Evolutionary conservation across 2,888 invertebrate genomes (phyloP), one percentile per base, ranked within the genome.

Genomic region (Cheilosia scutellata): DNA sequence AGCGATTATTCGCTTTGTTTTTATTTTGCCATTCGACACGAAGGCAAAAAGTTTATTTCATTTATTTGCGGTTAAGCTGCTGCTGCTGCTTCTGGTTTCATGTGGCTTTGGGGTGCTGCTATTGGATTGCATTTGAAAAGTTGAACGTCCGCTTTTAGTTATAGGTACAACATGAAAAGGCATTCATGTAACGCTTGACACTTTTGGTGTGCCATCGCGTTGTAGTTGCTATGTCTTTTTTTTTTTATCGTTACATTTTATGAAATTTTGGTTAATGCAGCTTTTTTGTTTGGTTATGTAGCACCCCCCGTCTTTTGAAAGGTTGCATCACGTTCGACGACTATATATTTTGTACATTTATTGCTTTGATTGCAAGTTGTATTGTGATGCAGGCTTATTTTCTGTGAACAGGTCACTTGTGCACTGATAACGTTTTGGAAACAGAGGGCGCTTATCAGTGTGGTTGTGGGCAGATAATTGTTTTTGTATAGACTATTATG

Each of bases 91-190:
- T 33, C n/a, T 74, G 31, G 49, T 55, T 68, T 16, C 31, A n/a
- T 68, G 25, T 49, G 37, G 20, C 44, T 70, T 16, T 0, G 42
- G 13, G 62, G 37, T 29, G 53, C n/a, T 65, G 29, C 44, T 53
- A 44, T 72, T 57, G 57, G 33, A 75, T 75, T 70, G 53, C 53
- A 75, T 65, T 75, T 75, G 27, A 80, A 70, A 80, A 84, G 80
- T 80, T 80, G 80, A 80, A 80, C 55, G 75, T 44, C 75, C 80
- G 84, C 79, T 79, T 68, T 79, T 58, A 57, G 66, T 6, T 60
- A 9, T 20, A 29, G 29, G 40, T 42, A 47, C 53, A 51, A 55
- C 60, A 51, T 16, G 25, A 63, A 75, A 47, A 65, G 13, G 5
- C 29, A 72, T 33, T 68, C 79, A 70, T 68, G 65, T 58, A 80